A percentile compares a stretch with the other conserved stretches of the same genome.
Conservation (phyloP, 1,140 invertebrate genomes). For the Lasioglossum baleicum region DNA sequence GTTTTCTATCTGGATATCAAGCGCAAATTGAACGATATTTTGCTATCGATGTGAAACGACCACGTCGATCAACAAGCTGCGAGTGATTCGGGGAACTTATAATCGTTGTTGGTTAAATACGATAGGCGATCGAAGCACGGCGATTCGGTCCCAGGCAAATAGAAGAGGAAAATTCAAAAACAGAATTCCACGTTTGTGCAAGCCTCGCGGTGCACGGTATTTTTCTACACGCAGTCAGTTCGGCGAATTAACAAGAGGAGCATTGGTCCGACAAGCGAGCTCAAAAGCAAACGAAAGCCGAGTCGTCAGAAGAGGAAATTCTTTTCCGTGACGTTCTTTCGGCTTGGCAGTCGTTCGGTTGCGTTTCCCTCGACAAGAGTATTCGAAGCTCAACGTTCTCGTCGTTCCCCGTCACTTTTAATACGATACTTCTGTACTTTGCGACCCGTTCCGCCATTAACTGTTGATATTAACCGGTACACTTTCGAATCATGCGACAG, state of each 20-base stretch:
- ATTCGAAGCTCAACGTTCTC: constrained; percentile 62
- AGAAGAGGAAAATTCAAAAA: not conserved
- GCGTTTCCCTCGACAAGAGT: constrained; percentile 41
- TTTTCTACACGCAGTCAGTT: constrained; percentile 13
- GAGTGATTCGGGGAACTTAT: constrained; percentile 53
- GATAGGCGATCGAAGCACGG: too few species aligned
- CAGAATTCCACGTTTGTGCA: not conserved
- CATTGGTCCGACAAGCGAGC: not conserved
- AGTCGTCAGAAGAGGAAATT: constrained; percentile 24
- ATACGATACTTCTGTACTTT: constrained; percentile 60
- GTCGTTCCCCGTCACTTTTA: constrained; percentile 50
- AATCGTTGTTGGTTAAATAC: constrained; percentile 12
- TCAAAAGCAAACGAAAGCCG: constrained; percentile 36
- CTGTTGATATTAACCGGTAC: constrained; percentile 52
- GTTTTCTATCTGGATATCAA: too few species aligned
- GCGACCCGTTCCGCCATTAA: constrained; percentile 3
- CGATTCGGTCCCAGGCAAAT: not conserved
- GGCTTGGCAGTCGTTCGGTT: constrained; percentile 8
- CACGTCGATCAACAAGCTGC: not conserved
- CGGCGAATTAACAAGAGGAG: constrained; percentile 28
- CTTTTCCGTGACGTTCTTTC: not conserved
- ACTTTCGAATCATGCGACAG: constrained; percentile 58
- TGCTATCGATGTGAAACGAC: too few species aligned
- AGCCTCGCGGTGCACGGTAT: not conserved
- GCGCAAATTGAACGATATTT: too few species aligned